Evolutionary conservation across 2,797 vertebrate genomes (phyloP).

Genomic region (Oreortyx pictus): DNA sequence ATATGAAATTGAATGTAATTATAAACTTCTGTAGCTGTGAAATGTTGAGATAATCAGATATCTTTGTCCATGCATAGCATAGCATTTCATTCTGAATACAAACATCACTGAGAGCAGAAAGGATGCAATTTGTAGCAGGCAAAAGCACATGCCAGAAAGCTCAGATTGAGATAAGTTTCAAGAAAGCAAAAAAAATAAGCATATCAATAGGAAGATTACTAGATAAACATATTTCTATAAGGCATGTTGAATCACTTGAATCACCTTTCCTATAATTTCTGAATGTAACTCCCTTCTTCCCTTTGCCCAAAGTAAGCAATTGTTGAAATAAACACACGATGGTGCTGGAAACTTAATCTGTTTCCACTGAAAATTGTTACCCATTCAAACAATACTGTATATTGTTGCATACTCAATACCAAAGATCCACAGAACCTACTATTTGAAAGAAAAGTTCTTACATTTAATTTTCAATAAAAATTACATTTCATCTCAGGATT

Average conservation of each 20-base stretch:
- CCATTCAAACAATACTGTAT: not conserved
- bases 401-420: not conserved
- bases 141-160: conserved; percentile 71
- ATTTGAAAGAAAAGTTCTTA: conserved; percentile 9
- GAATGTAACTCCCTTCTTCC: not conserved
- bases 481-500: conserved; percentile 23
- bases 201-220: conserved; percentile 21
- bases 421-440: not conserved
- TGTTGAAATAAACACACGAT: conserved; percentile 41
- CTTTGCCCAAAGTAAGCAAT: conserved; percentile 23
- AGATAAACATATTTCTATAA: conserved; percentile 22
- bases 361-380: conserved; percentile 2
- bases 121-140: conserved; percentile 64
- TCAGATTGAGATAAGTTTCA: conserved; percentile 32
- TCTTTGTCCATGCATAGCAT: conserved; percentile 64
- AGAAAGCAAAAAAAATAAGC: conserved; percentile 29
- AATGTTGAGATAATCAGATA: conserved; percentile 33
- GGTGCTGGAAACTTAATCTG: conserved; percentile 13
- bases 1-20: conserved; percentile 55
- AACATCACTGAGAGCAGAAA: conserved; percentile 36
- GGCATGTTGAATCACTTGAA: conserved; percentile 34
- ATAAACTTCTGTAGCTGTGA: conserved; percentile 31
- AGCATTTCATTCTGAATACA: conserved; percentile 50
- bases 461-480: conserved; percentile 5
- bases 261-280: conserved; percentile 40